phyloP scores from a whole-genome alignment of 2,888 invertebrate species.

The Synergus japonicus region DNA sequence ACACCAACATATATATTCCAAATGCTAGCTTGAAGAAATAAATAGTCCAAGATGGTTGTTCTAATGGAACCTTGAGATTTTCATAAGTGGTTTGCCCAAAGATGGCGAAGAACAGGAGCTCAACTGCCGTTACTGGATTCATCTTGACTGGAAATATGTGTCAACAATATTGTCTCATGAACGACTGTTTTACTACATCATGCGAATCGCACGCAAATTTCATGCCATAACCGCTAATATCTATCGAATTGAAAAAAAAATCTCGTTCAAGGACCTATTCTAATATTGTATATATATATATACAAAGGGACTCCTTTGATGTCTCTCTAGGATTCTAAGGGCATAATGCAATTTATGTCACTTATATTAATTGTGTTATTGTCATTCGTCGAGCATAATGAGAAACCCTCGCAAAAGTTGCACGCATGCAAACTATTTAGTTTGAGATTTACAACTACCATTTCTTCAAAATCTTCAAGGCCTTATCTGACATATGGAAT shows the following conservation, averaged over 20 bases:
- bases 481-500: slow-evolving; percentile 4
- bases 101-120: slow-evolving; percentile 98
- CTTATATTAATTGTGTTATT: slow-evolving; percentile 42
- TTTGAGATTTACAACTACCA: slow-evolving; percentile 3
- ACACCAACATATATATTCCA: slow-evolving; percentile 98
- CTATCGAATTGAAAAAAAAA: slow-evolving; percentile 10
- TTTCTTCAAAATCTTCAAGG: slow-evolving; percentile 31
- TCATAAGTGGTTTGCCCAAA: slow-evolving; percentile 95
- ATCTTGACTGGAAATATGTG: slow-evolving; percentile 86
- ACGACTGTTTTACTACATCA: slow-evolving; percentile 40
- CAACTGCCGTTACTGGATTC: slow-evolving; percentile 95
- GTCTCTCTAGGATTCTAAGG: slow-evolving; percentile 22
- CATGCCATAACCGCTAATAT: slow-evolving; percentile 12
- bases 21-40: slow-evolving; percentile 92
- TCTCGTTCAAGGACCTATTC: slow-evolving; percentile 1
- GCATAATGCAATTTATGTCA: slow-evolving; percentile 42
- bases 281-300: background rate
- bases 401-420: slow-evolving; percentile 43
- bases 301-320: slow-evolving; percentile 7
- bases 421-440: slow-evolving; percentile 47
- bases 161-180: slow-evolving; percentile 55
- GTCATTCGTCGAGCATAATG: slow-evolving; percentile 38
- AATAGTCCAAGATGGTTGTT: slow-evolving; percentile 90
- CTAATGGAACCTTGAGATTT: slow-evolving; percentile 85
- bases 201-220: slow-evolving; percentile 11